A percentile compares a stretch with the other conserved stretches of the same genome.
phyloP scores from a whole-genome alignment of 1,140 invertebrate species.

The Drosophila kurseongensis region DNA sequence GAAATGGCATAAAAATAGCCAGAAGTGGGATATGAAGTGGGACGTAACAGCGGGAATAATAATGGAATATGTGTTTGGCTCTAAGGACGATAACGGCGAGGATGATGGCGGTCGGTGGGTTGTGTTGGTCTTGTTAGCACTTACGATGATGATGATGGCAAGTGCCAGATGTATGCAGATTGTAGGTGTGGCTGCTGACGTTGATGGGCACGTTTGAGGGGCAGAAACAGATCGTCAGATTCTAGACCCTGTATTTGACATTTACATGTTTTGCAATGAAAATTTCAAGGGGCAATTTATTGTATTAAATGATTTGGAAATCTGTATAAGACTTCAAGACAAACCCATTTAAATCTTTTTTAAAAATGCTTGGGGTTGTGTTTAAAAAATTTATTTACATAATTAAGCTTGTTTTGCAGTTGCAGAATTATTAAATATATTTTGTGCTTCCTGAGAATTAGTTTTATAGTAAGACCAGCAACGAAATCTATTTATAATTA shows the following conservation, averaged over 20 bases:
- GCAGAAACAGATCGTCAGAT: conserved; percentile 13
- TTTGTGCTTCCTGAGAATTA: too few species aligned
- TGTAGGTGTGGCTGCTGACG: conserved; percentile 31
- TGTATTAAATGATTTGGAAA: conserved; percentile 7
- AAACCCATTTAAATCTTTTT: too few species aligned
- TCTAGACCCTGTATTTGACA: conserved; percentile 19
- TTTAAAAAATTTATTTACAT: too few species aligned
- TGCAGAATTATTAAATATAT: too few species aligned
- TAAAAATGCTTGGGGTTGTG: too few species aligned
- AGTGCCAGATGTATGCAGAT: conserved; percentile 36
- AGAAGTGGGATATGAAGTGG: conserved; percentile 37
- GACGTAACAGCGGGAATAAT: conserved; percentile 39
- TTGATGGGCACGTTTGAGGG: conserved; percentile 23
- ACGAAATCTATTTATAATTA: too few species aligned
- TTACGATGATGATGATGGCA: conserved; percentile 49
- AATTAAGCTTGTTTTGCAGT: too few species aligned
- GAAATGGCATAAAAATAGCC: conserved; percentile 76
- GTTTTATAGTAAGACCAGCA: too few species aligned
- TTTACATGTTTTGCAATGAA: conserved; percentile 37
- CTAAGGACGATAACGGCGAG: conserved; percentile 30
- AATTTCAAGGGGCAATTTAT: conserved; percentile 12
- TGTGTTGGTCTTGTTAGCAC: conserved; percentile 47
- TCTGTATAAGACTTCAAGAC: background rate
- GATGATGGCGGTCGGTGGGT: conserved; percentile 37
- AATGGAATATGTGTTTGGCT: conserved; percentile 58